phyloP scores from a whole-genome alignment of 2,888 invertebrate species.

The Lacanobia oleracea region DNA sequence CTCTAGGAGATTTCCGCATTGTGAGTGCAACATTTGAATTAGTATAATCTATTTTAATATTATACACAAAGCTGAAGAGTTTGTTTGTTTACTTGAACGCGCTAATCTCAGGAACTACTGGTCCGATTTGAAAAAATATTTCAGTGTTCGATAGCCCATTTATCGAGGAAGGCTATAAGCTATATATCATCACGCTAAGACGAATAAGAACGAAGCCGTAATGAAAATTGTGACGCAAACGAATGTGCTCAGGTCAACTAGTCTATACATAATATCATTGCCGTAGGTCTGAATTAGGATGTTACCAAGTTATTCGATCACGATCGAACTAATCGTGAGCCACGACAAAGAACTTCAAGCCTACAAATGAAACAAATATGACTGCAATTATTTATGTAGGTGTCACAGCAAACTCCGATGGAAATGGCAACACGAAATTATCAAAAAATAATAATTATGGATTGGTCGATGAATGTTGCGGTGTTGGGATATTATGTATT shows the following conservation, averaged over 20 bases:
- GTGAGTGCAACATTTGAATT: slow-evolving; percentile 15
- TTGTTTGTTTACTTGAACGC: too few relatives aligned
- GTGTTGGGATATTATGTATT: too few relatives aligned
- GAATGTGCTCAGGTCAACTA: too few relatives aligned
- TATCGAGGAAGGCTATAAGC: too few relatives aligned
- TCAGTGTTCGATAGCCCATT: too few relatives aligned
- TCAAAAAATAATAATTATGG: not conserved
- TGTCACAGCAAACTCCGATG: slow-evolving; percentile 9
- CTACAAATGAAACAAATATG: slow-evolving; percentile 18
- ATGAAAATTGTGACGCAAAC: too few relatives aligned
- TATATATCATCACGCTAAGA: too few relatives aligned
- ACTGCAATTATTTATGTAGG: slow-evolving; percentile 21
- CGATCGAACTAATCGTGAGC: slow-evolving; percentile 53
- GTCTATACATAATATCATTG: not conserved
- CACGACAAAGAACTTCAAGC: slow-evolving; percentile 39
- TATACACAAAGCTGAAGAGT: too few relatives aligned
- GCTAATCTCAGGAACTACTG: too few relatives aligned
- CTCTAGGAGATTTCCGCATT: slow-evolving; percentile 6
- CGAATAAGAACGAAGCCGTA: too few relatives aligned
- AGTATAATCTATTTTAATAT: too few relatives aligned
- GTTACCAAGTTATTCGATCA: slow-evolving; percentile 37
- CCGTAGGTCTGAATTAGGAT: slow-evolving; percentile 30
- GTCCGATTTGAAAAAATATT: too few relatives aligned
- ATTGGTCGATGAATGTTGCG: not conserved
- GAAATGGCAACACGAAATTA: not conserved